Base-by-base conservation (phyloP, 2,797 vertebrate genomes). In the Chiloscyllium punctatum region DNA sequence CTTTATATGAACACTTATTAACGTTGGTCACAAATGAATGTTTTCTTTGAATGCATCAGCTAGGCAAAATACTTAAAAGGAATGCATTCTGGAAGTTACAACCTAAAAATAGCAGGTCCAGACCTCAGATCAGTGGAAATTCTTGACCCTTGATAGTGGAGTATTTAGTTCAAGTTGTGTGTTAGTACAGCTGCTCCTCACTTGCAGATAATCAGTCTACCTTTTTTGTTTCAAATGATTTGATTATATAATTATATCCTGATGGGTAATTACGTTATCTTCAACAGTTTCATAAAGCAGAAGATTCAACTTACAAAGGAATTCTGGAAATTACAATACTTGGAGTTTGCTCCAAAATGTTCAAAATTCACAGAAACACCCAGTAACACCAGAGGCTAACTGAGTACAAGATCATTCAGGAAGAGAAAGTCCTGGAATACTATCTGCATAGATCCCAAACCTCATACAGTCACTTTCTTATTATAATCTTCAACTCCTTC, bases 31-130 rank as follows among this genome's bases (percentile, higher is more conserved):
- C 68, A 72, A 94, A 71, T 94, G 23, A 94, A 94, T 71, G 23
- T 72, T 72, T 77, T 95, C 11, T n/a, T 95, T 74, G 9, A 53
- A 74, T 21, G 57, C 6, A 94, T 27, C 15, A 53, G 57, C 42
- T 33, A 48, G 94, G 48, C 71, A 95, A 77, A 51, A 21, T 15
- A 57, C 51, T 95, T 74, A 95, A 95, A 95, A 95, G 69, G 71
- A 74, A 95, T 94, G 71, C 71, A 42, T 51, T 94, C 94, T 94
- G 94, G 68, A 72, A 74, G 94, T 77, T 27, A 51, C 18, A 95
- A 77, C 42, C 94, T 95, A 95, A 77, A 95, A 95, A 95, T 95
- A 95, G 94, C 71, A 95, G 94, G 94, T 95, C 72, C 42, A 95
- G 94, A 74, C 71, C 94, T 95, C 72, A 16, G 30, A 53, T 72